phyloP scores from a whole-genome alignment of 2,888 invertebrate genomes.

The Sinhomidia bicolor region DNA sequence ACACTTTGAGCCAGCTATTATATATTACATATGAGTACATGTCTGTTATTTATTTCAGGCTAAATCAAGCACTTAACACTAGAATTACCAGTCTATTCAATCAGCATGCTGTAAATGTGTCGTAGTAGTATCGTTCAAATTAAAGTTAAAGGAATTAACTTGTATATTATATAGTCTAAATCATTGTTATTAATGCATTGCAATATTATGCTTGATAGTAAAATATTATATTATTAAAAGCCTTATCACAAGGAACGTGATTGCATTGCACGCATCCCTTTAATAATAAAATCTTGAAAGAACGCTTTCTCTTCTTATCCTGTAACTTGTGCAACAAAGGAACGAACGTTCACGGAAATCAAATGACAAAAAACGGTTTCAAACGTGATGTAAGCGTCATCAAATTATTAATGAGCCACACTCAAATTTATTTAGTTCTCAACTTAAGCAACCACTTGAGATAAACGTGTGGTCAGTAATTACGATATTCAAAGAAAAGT shows the following conservation, averaged over 20 bases:
- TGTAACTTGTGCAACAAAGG: neutral
- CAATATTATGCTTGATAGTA: neutral
- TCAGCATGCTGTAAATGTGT: slow-evolving; percentile 39
- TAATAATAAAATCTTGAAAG: neutral
- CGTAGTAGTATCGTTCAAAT: neutral
- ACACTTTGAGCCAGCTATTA: slow-evolving; percentile 75
- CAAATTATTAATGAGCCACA: slow-evolving; percentile 51
- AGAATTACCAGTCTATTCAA: slow-evolving; percentile 29
- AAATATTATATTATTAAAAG: no score
- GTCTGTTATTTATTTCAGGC: slow-evolving; percentile 64
- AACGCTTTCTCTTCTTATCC: neutral
- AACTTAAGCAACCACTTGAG: slow-evolving; percentile 55
- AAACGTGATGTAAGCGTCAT: slow-evolving; percentile 12
- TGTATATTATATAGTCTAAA: neutral
- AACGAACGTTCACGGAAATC: neutral
- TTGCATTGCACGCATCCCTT: neutral
- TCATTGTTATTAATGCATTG: slow-evolving; percentile 14
- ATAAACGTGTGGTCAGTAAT: slow-evolving; percentile 60
- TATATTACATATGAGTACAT: slow-evolving; percentile 57
- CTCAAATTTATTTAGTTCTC: slow-evolving; percentile 60
- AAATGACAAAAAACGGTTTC: slow-evolving; percentile 16
- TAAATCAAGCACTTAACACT: slow-evolving; percentile 56
- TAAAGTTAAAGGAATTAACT: neutral
- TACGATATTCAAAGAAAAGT: slow-evolving; percentile 45
- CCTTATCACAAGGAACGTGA: neutral